Evolutionary conservation across 2,888 invertebrate species (phyloP), one percentile per base, ranked within the genome.

Genomic region (Metalampra italica): DNA sequence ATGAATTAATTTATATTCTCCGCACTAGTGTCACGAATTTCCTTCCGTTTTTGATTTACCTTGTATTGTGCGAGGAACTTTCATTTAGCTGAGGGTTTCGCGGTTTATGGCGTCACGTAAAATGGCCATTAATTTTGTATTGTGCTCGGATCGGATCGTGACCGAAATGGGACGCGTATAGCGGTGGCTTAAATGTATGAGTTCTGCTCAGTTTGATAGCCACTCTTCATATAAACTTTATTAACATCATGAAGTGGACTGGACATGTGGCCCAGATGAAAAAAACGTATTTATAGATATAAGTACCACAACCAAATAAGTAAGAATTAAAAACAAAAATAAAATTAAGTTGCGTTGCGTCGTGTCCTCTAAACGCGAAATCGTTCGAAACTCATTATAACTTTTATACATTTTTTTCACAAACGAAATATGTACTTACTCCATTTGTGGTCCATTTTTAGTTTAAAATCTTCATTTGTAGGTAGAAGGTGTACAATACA

Each of bases 51-150:
- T 57, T 57, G 59, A 64, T 63, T 45, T 29, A 22, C n/a, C 38
- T 39, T 13, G 7, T 32, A 12, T 43, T 51, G 64, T 62, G 61
- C 56, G 54, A 59, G 64, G 63, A 66, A 71, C 66, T 68, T 66
- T 66, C 68, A 68, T 70, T 66, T 66, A 49, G 22, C 22, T 22
- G 64, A 68, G 68, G 69, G 66, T 62, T 60, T 51, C 55, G 56
- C 55, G 71, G 67, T 73, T 77, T 75, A 75, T 68, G 73, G 68
- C 65, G 50, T 57, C 71, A 71, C 76, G 77, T 78, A 74, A 75
- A 76, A 66, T 60, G 61, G 56, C 65, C 75, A 76, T 78, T 78
- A 78, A 74, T 75, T 69, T 75, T 75, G 74, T 70, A 78, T 73
- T 73, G 75, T 75, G 56, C 58, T 64, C 59, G 53, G 58, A 63